phyloP scores from a whole-genome alignment of 2,113 vertebrate species.

The Limanda limanda region DNA sequence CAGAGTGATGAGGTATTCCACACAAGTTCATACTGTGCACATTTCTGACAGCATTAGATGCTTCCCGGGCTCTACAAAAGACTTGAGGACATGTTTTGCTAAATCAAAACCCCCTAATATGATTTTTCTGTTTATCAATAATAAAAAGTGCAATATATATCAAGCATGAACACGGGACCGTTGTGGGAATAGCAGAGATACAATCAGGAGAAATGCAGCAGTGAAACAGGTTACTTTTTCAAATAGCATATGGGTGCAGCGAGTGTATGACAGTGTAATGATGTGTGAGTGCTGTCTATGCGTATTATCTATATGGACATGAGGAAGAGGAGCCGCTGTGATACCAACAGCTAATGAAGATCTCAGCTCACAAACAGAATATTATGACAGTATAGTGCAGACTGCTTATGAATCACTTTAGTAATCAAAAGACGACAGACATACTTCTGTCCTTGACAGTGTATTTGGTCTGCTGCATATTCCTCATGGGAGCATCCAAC shows the following conservation, averaged over 20 bases:
- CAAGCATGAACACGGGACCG: background rate
- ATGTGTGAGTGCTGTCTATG: slow-evolving; percentile 14
- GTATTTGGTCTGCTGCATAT: background rate
- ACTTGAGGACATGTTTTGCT: background rate
- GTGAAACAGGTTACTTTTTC: slow-evolving; percentile 10
- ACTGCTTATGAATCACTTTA: slow-evolving; percentile 13
- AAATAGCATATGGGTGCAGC: slow-evolving; percentile 3
- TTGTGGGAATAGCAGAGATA: background rate
- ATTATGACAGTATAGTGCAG: slow-evolving; percentile 8
- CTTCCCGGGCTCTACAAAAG: background rate
- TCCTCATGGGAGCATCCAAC: slow-evolving; percentile 6
- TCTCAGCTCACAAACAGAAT: slow-evolving; percentile 4
- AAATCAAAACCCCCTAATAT: background rate
- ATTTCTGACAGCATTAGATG: background rate
- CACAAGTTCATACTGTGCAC: background rate
- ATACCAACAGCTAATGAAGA: background rate
- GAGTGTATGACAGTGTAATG: slow-evolving; percentile 8
- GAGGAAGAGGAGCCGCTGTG: background rate
- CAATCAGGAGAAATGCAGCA: slow-evolving; percentile 13
- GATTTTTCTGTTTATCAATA: background rate
- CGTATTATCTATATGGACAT: slow-evolving; percentile 21
- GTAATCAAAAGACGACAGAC: slow-evolving; percentile 3
- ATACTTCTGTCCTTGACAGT: background rate
- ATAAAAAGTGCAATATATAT: background rate
- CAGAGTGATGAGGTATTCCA: slow-evolving; percentile 4